These are phyloP conservation scores for Drosophila eohydei DNA, from an alignment of 2,888 invertebrate genomes.

Conservation along the genomic window DNA sequence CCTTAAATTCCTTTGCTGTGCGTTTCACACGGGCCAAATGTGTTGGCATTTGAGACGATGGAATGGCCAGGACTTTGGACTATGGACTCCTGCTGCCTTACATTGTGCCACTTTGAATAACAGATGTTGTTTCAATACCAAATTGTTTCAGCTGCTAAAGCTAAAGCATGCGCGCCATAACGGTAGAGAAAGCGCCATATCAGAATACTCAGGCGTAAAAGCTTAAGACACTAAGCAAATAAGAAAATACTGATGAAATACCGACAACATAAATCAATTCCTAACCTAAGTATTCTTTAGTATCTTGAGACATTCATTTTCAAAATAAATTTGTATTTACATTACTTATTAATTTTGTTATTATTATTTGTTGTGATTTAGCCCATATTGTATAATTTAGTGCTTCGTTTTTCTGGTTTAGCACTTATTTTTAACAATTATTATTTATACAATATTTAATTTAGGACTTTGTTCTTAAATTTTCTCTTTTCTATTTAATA, in stretches of 20 bases:
- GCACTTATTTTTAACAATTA: not conserved
- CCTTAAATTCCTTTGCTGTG: slow-evolving; percentile 59
- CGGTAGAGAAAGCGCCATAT: not conserved
- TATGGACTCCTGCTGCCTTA: slow-evolving; percentile 41
- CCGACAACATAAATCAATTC: not conserved
- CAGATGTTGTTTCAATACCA: slow-evolving; percentile 74
- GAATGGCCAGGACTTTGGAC: slow-evolving; percentile 61
- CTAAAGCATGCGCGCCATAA: slow-evolving; percentile 52
- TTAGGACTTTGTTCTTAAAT: too few species aligned
- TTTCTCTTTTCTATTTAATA: not conserved
- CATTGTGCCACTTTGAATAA: slow-evolving; percentile 77
- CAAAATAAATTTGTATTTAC: not conserved
- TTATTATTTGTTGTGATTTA: not conserved
- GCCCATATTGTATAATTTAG: not conserved
- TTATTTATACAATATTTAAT: not conserved
- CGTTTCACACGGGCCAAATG: slow-evolving; percentile 41
- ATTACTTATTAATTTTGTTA: not conserved
- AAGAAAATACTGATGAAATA: slow-evolving; percentile 1
- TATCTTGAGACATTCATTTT: not conserved
- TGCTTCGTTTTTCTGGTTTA: not conserved
- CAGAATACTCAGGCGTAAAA: slow-evolving; percentile 3
- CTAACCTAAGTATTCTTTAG: not conserved
- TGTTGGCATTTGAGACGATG: slow-evolving; percentile 57
- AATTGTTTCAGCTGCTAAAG: slow-evolving; percentile 52
- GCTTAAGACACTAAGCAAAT: not conserved